phyloP scores from a whole-genome alignment of 2,888 invertebrate species.

The Acrocera orbiculus region DNA sequence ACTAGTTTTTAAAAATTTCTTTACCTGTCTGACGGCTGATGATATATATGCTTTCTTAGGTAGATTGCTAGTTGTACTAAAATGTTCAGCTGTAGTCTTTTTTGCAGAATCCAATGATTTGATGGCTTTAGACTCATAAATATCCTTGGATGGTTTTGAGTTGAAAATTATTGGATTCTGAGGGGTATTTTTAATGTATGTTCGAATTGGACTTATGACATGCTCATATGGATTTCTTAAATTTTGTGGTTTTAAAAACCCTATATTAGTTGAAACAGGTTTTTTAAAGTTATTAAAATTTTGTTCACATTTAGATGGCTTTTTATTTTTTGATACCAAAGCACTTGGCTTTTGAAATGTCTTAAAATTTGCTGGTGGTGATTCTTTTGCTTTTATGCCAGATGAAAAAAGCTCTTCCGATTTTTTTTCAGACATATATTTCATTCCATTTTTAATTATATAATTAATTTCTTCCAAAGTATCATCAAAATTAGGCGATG shows the following conservation, averaged over 20 bases:
- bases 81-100: neutral
- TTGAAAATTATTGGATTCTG: slow-evolving; percentile 27
- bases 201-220: slow-evolving; percentile 29
- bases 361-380: neutral
- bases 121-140: slow-evolving; percentile 14
- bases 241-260: no score
- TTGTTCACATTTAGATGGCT: no score
- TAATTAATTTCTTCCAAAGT: slow-evolving; percentile 32
- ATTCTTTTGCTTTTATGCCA: slow-evolving; percentile 3
- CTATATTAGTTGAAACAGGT: no score
- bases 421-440: slow-evolving; percentile 17
- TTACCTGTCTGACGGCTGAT: slow-evolving; percentile 24
- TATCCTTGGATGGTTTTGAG: slow-evolving; percentile 17
- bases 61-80: slow-evolving; percentile 12
- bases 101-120: neutral
- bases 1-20: no score
- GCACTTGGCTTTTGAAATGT: slow-evolving; percentile 11
- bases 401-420: no score
- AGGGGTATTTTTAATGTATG: slow-evolving; percentile 30
- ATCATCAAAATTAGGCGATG: slow-evolving; percentile 27
- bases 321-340: slow-evolving; percentile 8
- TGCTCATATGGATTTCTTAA: no score
- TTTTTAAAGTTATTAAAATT: no score
- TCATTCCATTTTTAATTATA: slow-evolving; percentile 26
- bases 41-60: slow-evolving; percentile 29